Evolutionary conservation across 2,113 vertebrate species (phyloP).

Genomic region (Atrichornis clamosus): DNA sequence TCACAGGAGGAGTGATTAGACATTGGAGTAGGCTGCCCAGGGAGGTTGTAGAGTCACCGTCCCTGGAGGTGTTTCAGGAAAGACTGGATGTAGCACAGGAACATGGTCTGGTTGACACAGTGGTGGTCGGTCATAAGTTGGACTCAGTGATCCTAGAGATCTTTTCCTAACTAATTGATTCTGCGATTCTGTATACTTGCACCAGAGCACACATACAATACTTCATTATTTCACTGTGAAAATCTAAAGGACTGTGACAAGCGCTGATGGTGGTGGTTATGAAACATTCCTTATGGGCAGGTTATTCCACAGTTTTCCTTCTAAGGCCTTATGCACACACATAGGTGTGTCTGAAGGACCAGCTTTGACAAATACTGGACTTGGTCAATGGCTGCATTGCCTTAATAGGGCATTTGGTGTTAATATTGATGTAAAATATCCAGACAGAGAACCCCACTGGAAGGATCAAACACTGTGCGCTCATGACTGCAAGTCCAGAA

Average conservation of each 20-base stretch:
- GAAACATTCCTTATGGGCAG: not conserved
- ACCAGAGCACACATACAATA: not conserved
- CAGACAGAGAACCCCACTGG: not conserved
- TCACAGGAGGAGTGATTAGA: not conserved
- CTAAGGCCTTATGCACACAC: not conserved
- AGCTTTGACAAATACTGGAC: not conserved
- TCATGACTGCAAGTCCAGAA: not conserved
- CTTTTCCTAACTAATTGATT: not conserved
- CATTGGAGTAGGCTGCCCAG: not conserved
- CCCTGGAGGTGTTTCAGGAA: not conserved
- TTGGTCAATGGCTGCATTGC: not conserved
- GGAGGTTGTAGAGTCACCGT: not conserved
- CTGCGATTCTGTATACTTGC: not conserved
- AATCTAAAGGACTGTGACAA: not conserved
- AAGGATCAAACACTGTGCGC: not conserved
- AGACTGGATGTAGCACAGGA: not conserved
- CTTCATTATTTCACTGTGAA: not conserved
- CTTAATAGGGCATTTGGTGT: not conserved
- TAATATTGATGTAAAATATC: not conserved
- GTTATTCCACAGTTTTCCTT: not conserved
- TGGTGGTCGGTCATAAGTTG: accelerated
- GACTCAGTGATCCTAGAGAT: not conserved
- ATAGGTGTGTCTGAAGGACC: not conserved
- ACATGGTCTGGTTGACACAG: not conserved
- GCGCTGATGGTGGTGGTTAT: not conserved